Percentiles rank a stretch among this genome's conserved stretches.
These are phyloP conservation scores for Agrilus mali DNA, from an alignment of 2,888 invertebrate genomes.

Conservation along the genomic window DNA sequence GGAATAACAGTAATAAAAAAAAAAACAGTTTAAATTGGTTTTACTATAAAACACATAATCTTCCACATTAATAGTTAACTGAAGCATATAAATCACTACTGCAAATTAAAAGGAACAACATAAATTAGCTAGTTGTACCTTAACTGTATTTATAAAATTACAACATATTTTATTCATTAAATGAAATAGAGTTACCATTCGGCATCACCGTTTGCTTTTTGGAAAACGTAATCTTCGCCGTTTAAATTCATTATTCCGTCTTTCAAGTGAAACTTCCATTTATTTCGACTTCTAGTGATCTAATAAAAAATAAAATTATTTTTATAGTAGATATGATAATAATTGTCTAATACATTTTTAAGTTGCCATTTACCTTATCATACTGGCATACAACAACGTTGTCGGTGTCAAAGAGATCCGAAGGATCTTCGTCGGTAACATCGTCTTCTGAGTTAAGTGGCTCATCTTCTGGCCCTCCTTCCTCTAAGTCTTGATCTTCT, in stretches of 20 bases:
- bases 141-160: neutral
- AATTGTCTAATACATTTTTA: too few species aligned
- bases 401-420: conserved; percentile 95
- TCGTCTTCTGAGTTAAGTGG: conserved; percentile 95
- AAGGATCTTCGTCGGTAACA: conserved; percentile 90
- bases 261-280: conserved; percentile 99
- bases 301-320: conserved; percentile 30
- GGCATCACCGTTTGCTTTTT: conserved; percentile 97
- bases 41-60: too few species aligned
- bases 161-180: neutral
- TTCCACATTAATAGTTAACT: too few species aligned
- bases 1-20: too few species aligned
- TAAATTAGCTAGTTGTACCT: neutral
- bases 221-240: conserved; percentile 97
- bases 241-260: conserved; percentile 99
- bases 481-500: conserved; percentile 39
- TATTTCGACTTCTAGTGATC: conserved; percentile 95
- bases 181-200: conserved; percentile 67
- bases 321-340: too few species aligned
- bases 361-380: conserved; percentile 62
- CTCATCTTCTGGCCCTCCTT: conserved; percentile 48
- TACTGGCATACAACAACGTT: conserved; percentile 99
- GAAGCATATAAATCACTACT: too few species aligned
- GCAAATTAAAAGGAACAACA: neutral
- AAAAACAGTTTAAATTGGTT: too few species aligned